Percentiles rank a stretch among this genome's conserved stretches.
Evolutionary conservation across 1,140 invertebrate species (phyloP).

Genomic region (Liolophura sinensis): DNA sequence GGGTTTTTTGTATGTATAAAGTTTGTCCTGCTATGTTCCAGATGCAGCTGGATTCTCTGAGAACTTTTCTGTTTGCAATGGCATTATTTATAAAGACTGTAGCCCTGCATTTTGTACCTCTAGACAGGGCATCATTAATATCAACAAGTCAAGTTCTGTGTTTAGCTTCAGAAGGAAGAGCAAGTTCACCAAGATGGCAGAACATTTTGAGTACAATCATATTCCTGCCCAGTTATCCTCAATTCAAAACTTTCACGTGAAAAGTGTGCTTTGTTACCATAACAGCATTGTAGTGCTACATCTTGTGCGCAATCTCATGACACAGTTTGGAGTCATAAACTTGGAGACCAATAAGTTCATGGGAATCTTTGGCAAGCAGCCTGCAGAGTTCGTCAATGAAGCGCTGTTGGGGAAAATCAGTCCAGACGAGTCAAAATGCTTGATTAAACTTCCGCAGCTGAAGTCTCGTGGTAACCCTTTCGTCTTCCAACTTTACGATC

Average conservation of each 20-base stretch:
- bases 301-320: slow-evolving; percentile 54
- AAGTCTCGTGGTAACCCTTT: slow-evolving; percentile 32
- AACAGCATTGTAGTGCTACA: slow-evolving; percentile 51
- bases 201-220: slow-evolving; percentile 60
- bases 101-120: slow-evolving; percentile 55
- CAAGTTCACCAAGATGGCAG: slow-evolving; percentile 59
- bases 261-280: slow-evolving; percentile 55
- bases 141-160: slow-evolving; percentile 49
- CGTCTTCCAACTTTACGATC: slow-evolving; percentile 49
- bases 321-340: slow-evolving; percentile 56
- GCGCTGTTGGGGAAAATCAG: slow-evolving; percentile 55
- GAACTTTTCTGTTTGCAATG: slow-evolving; percentile 49
- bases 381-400: slow-evolving; percentile 53
- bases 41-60: slow-evolving; percentile 54
- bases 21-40: slow-evolving; percentile 25
- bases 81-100: slow-evolving; percentile 56
- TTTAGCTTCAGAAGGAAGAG: slow-evolving; percentile 53
- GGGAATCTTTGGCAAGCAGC: slow-evolving; percentile 54
- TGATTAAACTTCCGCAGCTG: slow-evolving; percentile 49
- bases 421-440: slow-evolving; percentile 51
- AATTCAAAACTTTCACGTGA: slow-evolving; percentile 58
- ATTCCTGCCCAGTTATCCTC: slow-evolving; percentile 58
- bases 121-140: slow-evolving; percentile 55
- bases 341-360: slow-evolving; percentile 52
- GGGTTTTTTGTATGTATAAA: no score